These are phyloP conservation scores for Eupelmus urozonus DNA, from an alignment of 2,888 invertebrate species.

Conservation along the genomic window DNA sequence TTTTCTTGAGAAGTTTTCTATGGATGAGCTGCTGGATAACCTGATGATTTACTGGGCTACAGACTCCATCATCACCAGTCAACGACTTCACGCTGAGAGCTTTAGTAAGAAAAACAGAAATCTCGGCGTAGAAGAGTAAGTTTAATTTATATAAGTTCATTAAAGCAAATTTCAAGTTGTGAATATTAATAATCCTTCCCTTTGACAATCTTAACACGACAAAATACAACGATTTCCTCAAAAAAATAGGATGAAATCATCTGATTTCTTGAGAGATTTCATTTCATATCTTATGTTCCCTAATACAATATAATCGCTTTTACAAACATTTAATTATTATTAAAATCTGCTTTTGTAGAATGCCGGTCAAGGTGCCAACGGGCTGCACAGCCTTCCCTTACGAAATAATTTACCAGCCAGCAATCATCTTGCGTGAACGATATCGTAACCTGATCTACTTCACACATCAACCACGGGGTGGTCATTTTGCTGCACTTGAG, in stretches of 20 bases:
- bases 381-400: conserved; percentile 87
- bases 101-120: conserved; percentile 74
- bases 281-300: no score
- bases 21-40: conserved; percentile 87
- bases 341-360: no score
- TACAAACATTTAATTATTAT: no score
- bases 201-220: no score
- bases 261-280: no score
- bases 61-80: conserved; percentile 85
- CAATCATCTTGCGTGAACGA: conserved; percentile 80
- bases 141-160: conserved; percentile 38
- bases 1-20: conserved; percentile 81
- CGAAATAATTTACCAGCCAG: conserved; percentile 82
- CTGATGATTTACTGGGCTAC: conserved; percentile 91
- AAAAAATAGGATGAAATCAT: no score
- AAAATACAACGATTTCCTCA: no score
- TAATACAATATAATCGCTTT: no score
- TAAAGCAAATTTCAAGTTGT: no score
- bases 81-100: conserved; percentile 86
- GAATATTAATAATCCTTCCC: no score
- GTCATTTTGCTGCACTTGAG: conserved; percentile 93
- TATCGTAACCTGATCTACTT: conserved; percentile 84
- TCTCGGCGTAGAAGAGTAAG: conserved; percentile 77
- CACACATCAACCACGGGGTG: conserved; percentile 84
- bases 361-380: conserved; percentile 84